Percentiles rank a stretch among this genome's conserved stretches.
These are phyloP conservation scores for Mamestra configurata DNA, from an alignment of 1,140 invertebrate species.

Conservation along the genomic window DNA sequence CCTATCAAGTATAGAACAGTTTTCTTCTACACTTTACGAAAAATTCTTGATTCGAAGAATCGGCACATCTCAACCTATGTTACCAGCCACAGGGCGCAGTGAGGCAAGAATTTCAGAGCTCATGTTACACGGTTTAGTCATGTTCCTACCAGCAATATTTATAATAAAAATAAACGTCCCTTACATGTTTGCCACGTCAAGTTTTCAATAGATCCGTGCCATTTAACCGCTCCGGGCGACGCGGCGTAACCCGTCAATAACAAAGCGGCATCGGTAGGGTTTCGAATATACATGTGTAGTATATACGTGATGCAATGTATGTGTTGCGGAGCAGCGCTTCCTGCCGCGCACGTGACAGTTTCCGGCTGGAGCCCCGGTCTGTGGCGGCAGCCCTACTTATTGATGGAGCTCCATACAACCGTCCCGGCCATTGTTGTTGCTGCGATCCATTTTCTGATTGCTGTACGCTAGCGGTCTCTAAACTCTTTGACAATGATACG, in stretches of 20 bases:
- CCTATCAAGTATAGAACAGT: no score
- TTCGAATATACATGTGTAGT: background rate
- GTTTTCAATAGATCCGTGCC: constrained; percentile 6
- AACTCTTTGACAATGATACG: constrained; percentile 1
- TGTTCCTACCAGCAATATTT: no score
- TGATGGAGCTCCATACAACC: constrained; percentile 31
- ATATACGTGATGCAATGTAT: constrained; percentile 1
- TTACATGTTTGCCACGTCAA: background rate
- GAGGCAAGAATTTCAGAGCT: no score
- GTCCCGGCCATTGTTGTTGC: constrained; percentile 21
- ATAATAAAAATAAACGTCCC: no score
- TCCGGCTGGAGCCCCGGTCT: constrained; percentile 68
- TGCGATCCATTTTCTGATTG: constrained; percentile 29
- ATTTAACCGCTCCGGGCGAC: background rate
- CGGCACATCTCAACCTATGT: no score
- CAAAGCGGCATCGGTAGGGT: constrained; percentile 14
- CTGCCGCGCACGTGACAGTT: constrained; percentile 41
- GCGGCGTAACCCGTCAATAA: constrained; percentile 13
- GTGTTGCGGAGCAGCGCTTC: background rate
- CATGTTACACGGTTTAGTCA: no score
- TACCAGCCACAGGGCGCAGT: no score
- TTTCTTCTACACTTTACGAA: no score
- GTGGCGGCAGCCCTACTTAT: constrained; percentile 32
- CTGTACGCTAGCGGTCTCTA: background rate
- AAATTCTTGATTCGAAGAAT: no score